phyloP scores from a whole-genome alignment of 2,113 vertebrate species.

The Gymnobelideus leadbeateri region DNA sequence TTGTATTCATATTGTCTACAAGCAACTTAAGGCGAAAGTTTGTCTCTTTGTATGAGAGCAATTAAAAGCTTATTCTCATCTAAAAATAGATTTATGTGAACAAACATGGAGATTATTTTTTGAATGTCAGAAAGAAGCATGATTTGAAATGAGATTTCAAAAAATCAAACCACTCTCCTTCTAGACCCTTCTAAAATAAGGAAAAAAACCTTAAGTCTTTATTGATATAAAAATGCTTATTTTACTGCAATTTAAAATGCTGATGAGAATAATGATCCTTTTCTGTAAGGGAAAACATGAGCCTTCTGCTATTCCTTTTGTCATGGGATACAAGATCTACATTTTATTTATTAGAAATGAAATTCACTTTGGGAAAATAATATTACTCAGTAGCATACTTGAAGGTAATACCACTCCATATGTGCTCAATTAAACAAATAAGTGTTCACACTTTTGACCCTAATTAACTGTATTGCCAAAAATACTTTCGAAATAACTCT shows the following conservation, averaged over 20 bases:
- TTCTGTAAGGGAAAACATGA: neutral
- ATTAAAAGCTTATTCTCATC: neutral
- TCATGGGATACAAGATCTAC: neutral
- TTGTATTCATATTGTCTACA: neutral
- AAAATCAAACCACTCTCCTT: neutral
- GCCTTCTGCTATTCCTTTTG: neutral
- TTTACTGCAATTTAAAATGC: neutral
- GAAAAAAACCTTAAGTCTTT: neutral
- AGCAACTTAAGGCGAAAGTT: neutral
- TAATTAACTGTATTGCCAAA: neutral
- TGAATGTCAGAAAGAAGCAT: neutral
- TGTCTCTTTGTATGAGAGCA: neutral
- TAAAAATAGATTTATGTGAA: neutral
- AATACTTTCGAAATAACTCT: neutral
- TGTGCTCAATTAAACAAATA: slow-evolving; percentile 2
- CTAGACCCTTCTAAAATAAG: neutral
- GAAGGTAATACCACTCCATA: neutral
- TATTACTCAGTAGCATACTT: neutral
- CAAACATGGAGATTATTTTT: neutral
- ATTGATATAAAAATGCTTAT: neutral
- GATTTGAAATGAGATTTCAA: neutral
- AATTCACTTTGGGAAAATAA: neutral
- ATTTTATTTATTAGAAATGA: neutral
- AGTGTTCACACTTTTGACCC: neutral
- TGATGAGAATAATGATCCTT: neutral